Evolutionary conservation across 2,797 vertebrate genomes (phyloP).

Genomic region (Intellagama lesueurii): DNA sequence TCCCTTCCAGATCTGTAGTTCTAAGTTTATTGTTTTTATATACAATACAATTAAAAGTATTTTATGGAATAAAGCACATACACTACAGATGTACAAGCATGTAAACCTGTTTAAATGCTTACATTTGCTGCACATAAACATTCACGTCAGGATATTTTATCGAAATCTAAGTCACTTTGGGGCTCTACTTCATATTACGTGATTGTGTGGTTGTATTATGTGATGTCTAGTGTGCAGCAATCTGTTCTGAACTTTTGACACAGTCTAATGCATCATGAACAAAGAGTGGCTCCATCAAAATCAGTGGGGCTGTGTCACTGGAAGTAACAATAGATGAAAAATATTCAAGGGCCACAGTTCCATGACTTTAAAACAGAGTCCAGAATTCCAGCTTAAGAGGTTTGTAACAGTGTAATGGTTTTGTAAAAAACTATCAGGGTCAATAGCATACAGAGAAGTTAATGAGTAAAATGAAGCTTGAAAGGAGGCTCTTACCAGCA

Average conservation of each 20-base stretch:
- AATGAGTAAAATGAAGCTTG: constrained; percentile 70
- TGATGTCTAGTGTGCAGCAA: neutral
- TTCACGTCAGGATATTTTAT: neutral
- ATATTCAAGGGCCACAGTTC: neutral
- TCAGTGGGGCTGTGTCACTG: neutral
- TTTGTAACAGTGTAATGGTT: constrained; percentile 46
- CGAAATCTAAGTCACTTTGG: neutral
- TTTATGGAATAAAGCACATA: too few species aligned
- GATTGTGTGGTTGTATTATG: neutral
- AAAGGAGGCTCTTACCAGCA: constrained; percentile 61
- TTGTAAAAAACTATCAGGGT: constrained; percentile 59
- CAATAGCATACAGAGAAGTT: constrained; percentile 54
- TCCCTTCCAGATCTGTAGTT: too few species aligned
- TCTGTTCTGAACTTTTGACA: neutral
- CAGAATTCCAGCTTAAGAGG: constrained; percentile 22
- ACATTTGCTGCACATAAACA: neutral
- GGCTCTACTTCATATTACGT: neutral
- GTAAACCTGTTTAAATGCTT: neutral
- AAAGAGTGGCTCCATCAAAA: neutral
- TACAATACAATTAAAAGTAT: too few species aligned
- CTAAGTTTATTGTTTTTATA: too few species aligned
- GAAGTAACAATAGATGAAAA: neutral
- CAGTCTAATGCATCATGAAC: neutral
- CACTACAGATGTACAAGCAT: too few species aligned
- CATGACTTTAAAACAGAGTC: constrained; percentile 43